Percentiles rank a stretch among this genome's conserved stretches.
These are phyloP conservation scores for Sapajus apella DNA, from an alignment of 2,113 vertebrate species.

Conservation along the genomic window DNA sequence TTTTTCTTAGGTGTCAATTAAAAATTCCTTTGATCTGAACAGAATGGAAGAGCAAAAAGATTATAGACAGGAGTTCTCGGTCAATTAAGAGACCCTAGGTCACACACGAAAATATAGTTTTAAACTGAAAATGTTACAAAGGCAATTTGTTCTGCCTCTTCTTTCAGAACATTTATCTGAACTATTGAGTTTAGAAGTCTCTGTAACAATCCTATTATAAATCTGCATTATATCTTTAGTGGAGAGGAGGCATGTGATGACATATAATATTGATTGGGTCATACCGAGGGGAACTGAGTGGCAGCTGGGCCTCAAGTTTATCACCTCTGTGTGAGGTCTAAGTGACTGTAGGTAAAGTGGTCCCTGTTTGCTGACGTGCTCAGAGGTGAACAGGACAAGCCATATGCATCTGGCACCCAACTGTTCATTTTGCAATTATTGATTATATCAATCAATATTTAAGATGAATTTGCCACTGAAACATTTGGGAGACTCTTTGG, in stretches of 20 bases:
- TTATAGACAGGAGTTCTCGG: neutral
- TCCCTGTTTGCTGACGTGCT: neutral
- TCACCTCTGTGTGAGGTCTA: neutral
- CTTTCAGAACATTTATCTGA: neutral
- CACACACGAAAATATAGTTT: neutral
- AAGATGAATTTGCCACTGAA: neutral
- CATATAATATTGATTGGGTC: neutral
- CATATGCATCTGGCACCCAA: neutral
- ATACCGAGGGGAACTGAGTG: neutral
- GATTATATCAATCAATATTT: neutral
- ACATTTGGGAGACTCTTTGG: neutral
- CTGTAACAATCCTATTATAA: neutral
- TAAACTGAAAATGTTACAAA: neutral
- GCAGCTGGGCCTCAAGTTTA: neutral
- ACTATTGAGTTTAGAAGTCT: neutral
- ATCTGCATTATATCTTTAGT: neutral
- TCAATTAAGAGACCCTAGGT: neutral
- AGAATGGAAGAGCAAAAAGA: neutral
- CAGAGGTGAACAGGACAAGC: neutral
- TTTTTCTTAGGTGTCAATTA: neutral
- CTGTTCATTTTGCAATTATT: neutral
- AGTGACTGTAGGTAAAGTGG: neutral
- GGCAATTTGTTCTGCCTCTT: neutral
- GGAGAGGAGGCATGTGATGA: neutral
- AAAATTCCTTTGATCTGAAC: neutral